Percentiles rank a stretch among this genome's conserved stretches.
These are phyloP conservation scores for Gambusia holbrooki DNA, from an alignment of 2,113 vertebrate species.

Conservation along the genomic window DNA sequence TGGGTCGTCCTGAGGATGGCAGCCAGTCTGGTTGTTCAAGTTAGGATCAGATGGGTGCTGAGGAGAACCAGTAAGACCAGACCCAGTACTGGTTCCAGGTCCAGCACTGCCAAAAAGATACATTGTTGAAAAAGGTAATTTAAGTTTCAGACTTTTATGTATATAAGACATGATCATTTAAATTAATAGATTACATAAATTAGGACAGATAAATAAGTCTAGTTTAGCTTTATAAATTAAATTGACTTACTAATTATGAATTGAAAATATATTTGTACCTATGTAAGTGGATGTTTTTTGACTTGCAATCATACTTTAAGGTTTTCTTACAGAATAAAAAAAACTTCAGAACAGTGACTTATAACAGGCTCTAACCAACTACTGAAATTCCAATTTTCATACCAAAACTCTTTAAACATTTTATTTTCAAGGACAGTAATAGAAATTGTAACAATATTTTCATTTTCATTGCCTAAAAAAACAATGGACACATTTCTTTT, in stretches of 20 bases:
- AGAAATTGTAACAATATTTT: background rate
- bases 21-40: constrained; percentile 74
- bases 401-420: no score
- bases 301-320: background rate
- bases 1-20: constrained; percentile 69
- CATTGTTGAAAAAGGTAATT: background rate
- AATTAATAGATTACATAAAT: background rate
- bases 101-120: constrained; percentile 61
- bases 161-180: background rate
- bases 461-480: background rate
- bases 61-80: constrained; percentile 55
- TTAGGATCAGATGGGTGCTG: constrained; percentile 63
- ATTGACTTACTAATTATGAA: background rate
- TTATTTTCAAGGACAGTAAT: background rate
- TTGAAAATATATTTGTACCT: background rate
- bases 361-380: no score
- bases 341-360: background rate
- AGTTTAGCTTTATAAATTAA: background rate
- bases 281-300: background rate
- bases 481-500: background rate
- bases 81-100: constrained; percentile 58
- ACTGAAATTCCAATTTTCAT: no score
- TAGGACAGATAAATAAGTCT: background rate
- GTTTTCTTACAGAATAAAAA: background rate
- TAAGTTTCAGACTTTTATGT: background rate